Evolutionary conservation across 2,113 vertebrate species (phyloP).

Genomic region (Gymnocephalus cernua): DNA sequence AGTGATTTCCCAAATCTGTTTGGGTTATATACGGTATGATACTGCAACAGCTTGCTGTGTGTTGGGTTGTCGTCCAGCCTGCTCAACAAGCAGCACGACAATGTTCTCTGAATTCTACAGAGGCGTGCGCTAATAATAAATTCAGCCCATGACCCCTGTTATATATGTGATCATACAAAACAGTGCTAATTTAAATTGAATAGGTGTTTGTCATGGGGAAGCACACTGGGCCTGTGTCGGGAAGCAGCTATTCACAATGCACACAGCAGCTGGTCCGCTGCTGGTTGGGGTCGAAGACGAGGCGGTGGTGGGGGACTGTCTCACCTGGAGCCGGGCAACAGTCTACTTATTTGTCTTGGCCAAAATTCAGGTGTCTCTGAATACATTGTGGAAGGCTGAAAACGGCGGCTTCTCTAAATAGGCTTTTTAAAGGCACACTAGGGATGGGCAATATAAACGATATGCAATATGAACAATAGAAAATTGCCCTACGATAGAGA

Average conservation of each 20-base stretch:
- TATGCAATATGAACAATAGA: no score
- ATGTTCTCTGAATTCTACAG: constrained; percentile 62
- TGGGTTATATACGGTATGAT: not conserved
- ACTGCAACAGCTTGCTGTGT: constrained; percentile 12
- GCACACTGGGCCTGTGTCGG: constrained; percentile 54
- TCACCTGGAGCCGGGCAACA: constrained; percentile 41
- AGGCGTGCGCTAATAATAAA: constrained; percentile 65
- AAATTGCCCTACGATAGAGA: no score
- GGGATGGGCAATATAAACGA: no score
- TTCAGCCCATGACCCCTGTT: constrained; percentile 70
- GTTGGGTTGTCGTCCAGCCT: constrained; percentile 14
- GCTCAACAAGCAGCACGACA: constrained; percentile 47
- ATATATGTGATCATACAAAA: constrained; percentile 72
- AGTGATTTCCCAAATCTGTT: not conserved
- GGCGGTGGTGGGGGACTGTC: constrained; percentile 5
- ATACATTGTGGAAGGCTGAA: not conserved
- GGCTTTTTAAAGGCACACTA: not conserved
- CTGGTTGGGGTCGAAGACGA: constrained; percentile 26
- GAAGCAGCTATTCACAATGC: constrained; percentile 29
- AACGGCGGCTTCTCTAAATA: constrained; percentile 4
- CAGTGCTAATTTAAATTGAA: constrained; percentile 75
- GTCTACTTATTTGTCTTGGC: constrained; percentile 21
- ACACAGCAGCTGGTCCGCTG: constrained; percentile 38
- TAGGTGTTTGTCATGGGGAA: constrained; percentile 68
- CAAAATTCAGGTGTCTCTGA: constrained; percentile 9